Percentiles rank a stretch among this genome's conserved stretches.
These are phyloP conservation scores for Agrotis exclamationis DNA, from an alignment of 2,888 invertebrate genomes.

Conservation along the genomic window DNA sequence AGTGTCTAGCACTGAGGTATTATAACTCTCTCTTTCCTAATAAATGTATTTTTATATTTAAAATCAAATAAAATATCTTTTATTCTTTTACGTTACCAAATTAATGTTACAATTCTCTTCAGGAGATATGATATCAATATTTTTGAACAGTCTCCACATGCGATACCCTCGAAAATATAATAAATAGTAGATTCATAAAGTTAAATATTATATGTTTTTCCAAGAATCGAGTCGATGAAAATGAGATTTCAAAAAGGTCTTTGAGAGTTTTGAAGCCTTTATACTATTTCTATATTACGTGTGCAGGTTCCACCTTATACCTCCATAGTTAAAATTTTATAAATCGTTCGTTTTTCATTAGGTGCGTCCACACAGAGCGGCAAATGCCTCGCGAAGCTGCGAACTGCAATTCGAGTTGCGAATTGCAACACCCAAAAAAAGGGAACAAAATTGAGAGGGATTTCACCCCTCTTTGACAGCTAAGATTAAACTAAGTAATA, in stretches of 20 bases:
- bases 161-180: not conserved
- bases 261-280: too few species aligned
- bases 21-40: not conserved
- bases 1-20: too few species aligned
- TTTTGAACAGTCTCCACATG: not conserved
- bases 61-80: too few species aligned
- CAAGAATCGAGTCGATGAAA: not conserved
- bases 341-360: not conserved
- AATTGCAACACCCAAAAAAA: too few species aligned
- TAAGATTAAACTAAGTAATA: slow-evolving; percentile 18
- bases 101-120: not conserved
- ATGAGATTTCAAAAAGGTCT: not conserved
- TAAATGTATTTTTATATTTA: not conserved
- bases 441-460: too few species aligned
- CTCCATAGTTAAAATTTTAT: slow-evolving; percentile 8
- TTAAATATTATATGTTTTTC: too few species aligned
- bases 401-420: too few species aligned
- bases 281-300: not conserved
- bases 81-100: not conserved
- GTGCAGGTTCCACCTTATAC: not conserved
- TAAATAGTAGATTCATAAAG: not conserved
- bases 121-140: not conserved
- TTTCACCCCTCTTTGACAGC: not conserved
- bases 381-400: too few species aligned
- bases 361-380: too few species aligned